A percentile compares a stretch with the other conserved stretches of the same genome.
Conservation (phyloP, 2,113 vertebrate genomes). For the Merops nubicus region DNA sequence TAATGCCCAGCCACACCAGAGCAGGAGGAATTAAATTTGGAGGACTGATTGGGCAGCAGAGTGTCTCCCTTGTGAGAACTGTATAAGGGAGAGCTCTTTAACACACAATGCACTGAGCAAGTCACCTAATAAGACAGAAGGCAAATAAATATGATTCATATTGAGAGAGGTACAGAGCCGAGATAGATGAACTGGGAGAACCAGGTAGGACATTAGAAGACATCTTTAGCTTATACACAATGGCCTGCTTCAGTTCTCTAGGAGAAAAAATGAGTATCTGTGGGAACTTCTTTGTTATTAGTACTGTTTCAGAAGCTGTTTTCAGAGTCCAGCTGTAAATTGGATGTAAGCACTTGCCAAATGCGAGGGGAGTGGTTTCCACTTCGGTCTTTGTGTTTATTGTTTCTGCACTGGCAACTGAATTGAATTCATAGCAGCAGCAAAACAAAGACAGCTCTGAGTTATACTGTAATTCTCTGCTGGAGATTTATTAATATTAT, state of each 20-base stretch:
- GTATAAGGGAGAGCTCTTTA: background rate
- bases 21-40: background rate
- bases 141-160: background rate
- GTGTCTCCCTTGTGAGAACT: background rate
- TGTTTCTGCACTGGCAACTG: slow-evolving; percentile 51
- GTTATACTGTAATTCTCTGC: slow-evolving; percentile 63
- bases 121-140: background rate
- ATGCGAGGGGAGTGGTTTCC: slow-evolving; percentile 32
- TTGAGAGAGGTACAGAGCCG: background rate
- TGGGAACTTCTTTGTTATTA: background rate
- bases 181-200: background rate
- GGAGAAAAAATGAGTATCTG: background rate
- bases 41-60: background rate
- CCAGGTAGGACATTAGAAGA: background rate
- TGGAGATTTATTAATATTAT: slow-evolving; percentile 76
- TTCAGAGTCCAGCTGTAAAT: slow-evolving; percentile 11
- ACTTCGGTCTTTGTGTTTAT: slow-evolving; percentile 36
- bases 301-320: background rate
- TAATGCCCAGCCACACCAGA: background rate
- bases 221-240: background rate
- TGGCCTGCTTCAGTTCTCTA: background rate
- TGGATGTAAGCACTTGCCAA: slow-evolving; percentile 34
- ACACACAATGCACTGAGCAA: accelerated
- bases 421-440: slow-evolving; percentile 46
- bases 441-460: slow-evolving; percentile 71